phyloP scores from a whole-genome alignment of 2,797 vertebrate genomes.

The Limnodromus scolopaceus region DNA sequence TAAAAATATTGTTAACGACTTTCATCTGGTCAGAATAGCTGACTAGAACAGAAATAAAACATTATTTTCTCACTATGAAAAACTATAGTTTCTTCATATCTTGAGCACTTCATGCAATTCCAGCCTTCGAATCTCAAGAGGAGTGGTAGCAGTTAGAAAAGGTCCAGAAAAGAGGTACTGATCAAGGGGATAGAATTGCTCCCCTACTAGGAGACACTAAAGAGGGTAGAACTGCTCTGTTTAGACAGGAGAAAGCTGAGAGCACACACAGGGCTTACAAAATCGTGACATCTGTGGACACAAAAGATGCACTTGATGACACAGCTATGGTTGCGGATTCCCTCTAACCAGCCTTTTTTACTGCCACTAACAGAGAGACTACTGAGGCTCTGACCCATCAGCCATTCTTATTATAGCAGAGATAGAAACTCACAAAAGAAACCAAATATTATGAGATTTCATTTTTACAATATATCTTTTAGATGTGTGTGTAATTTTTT shows the following conservation, averaged over 20 bases:
- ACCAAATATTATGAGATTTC: not conserved
- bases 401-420: not conserved
- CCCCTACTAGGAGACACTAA: not conserved
- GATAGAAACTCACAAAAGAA: not conserved
- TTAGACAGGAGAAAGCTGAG: not conserved
- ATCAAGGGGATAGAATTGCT: not conserved
- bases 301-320: not conserved
- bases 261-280: not conserved
- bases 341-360: not conserved
- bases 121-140: not conserved
- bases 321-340: not conserved
- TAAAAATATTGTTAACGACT: not conserved
- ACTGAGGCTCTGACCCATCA: not conserved
- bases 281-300: not conserved
- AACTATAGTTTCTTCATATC: accelerated
- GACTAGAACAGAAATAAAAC: not conserved
- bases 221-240: not conserved
- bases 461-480: not conserved
- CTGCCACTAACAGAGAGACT: not conserved
- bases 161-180: not conserved
- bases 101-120: not conserved
- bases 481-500: not conserved
- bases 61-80: not conserved
- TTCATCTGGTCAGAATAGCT: not conserved
- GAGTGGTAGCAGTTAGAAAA: not conserved